These are phyloP conservation scores for Heterochromis multidens DNA, from an alignment of 2,113 vertebrate genomes.

Conservation along the genomic window DNA sequence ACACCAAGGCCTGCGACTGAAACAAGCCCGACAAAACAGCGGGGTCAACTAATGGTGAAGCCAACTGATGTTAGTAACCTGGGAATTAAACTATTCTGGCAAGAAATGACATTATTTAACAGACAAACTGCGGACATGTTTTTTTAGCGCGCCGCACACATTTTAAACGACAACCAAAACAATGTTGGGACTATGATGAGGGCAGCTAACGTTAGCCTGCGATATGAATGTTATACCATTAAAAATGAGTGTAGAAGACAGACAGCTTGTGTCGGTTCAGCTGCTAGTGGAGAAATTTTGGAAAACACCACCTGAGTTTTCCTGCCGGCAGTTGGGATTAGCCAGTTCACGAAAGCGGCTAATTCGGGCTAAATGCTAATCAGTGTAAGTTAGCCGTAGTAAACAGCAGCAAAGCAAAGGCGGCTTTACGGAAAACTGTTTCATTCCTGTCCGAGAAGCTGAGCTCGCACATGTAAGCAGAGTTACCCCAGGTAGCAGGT, in stretches of 20 bases:
- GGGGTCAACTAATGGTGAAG: neutral
- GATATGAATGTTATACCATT: neutral
- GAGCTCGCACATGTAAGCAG: neutral
- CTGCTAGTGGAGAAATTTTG: neutral
- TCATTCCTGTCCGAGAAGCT: fast-evolving
- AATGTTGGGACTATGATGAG: neutral
- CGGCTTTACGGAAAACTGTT: neutral
- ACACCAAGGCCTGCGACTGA: constrained; percentile 5
- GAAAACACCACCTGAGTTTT: neutral
- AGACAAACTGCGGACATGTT: neutral
- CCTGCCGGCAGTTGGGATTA: neutral
- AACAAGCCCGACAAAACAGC: neutral
- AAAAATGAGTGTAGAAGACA: neutral
- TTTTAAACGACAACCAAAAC: neutral
- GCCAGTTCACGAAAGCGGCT: constrained; percentile 7
- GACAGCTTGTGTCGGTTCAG: neutral
- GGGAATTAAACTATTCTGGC: neutral
- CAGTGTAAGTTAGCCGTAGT: neutral
- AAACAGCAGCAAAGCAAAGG: neutral
- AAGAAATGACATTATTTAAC: neutral
- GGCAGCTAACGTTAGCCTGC: neutral
- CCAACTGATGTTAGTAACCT: neutral
- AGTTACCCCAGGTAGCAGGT: neutral
- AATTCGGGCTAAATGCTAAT: constrained; percentile 20
- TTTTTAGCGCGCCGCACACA: neutral